A percentile compares a stretch with the other conserved stretches of the same genome.
Conservation (phyloP, 1,140 invertebrate genomes). For the Cydia splendana region DNA sequence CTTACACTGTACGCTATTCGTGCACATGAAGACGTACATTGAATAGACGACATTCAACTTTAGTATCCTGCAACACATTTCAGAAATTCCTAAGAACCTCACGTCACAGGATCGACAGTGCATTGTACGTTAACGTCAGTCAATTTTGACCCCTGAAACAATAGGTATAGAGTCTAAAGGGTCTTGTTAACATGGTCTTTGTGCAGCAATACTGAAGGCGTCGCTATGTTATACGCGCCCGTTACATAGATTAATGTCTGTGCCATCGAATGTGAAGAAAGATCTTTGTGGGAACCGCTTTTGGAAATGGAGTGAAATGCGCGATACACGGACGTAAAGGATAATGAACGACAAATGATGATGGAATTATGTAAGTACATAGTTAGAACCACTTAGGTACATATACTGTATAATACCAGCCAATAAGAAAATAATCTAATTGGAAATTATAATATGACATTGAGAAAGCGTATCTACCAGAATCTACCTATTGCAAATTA, state of each 20-base stretch:
- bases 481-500: no score
- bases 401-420: no score
- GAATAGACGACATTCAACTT: not conserved
- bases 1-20: not conserved
- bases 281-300: slow-evolving; percentile 71
- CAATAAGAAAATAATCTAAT: no score
- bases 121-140: not conserved
- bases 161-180: not conserved
- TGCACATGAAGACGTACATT: not conserved
- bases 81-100: not conserved
- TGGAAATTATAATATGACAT: no score
- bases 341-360: not conserved
- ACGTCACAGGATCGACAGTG: slow-evolving; percentile 6
- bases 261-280: slow-evolving; percentile 70
- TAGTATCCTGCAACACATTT: not conserved
- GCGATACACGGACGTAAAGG: slow-evolving; percentile 34
- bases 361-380: no score
- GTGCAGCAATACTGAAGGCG: slow-evolving; percentile 38
- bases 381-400: no score
- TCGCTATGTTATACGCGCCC: slow-evolving; percentile 47
- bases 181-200: not conserved
- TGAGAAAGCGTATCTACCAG: no score
- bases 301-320: slow-evolving; percentile 55
- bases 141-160: not conserved
- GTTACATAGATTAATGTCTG: slow-evolving; percentile 70